Base-by-base conservation (phyloP, 2,797 vertebrate genomes). In the Rhinophrynus dorsalis region DNA sequence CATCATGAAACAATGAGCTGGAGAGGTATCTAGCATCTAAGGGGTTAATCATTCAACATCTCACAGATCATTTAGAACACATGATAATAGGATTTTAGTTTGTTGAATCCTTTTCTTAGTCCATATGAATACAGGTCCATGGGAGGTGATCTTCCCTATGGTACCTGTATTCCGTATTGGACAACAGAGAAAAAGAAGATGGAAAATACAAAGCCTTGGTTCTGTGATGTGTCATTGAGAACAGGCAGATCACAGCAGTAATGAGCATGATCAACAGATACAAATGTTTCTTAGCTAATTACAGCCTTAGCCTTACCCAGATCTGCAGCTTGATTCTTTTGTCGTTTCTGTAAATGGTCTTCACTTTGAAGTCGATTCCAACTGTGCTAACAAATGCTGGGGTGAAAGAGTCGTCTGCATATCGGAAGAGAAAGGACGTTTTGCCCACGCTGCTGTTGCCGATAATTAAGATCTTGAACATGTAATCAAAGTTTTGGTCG, bases 401-500 rank as follows among this genome's bases (percentile, higher is more conserved):
- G 0, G 95, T 98, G 88, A 98, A 98, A 0, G 96, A 96, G 77
- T 98, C 96, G 2, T 98, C 96, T 1, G 96, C 96, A 0, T 98
- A 98, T 73, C 96, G 94, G 87, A 98, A 98, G 30, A 98, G 95
- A 86, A 98, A 98, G n/a, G 94, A 96, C 0, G 96, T 98, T 81
- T 98, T 98, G 60, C 96, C 96, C 0, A 98, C 95, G 2, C 94
- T 97, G 90, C 96, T 98, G 91, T 98, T 98, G n/a, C 96, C 96
- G 0, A 98, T 98, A 83, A 98, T 98, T 68, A 98, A 91, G 85
- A 98, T 96, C 85, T 98, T 98, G 84, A 98, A 98, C 96, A 98
- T 98, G 80, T 95, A 97, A 75, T 98, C 96, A 66, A 98, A 98
- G 85, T 97, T 98, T 89, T 98, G 96, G 73, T 97, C 96, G 0